Base-by-base conservation (phyloP, 2,797 vertebrate species). In the Cynodonichthys magdalenae region DNA sequence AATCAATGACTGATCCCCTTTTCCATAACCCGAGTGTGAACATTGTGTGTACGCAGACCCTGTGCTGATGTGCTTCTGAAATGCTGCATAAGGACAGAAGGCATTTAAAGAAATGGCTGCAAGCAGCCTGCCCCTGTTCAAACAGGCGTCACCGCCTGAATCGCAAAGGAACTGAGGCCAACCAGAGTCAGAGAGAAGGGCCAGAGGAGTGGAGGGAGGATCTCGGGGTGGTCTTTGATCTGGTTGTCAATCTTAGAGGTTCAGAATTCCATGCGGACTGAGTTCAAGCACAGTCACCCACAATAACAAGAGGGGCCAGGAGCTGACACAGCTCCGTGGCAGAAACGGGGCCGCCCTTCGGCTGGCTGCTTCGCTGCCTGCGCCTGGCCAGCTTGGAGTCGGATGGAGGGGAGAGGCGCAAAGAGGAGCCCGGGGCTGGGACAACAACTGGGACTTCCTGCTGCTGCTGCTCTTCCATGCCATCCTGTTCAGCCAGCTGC, bases 361-460 rank as follows among this genome's bases (percentile, higher is more conserved):
- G 94, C 79, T 95, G 90, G 92, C 94, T 95, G 87, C 82, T 87
- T 66, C 91, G 93, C 92, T 97, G 95, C 75, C 97, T 92, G 71
- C 96, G 94, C 80, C 93, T 90, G 67, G 96, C 97, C 91, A 99
- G 90, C 89, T 95, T 94, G 55, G 97, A 98, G 75, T 95, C 94
- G 4, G 96, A 97, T 41, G 95, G 96, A 0, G 96, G 97, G 6
- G 95, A 97, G 76, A 99, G 96, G 66, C 87, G 95, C 92, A 96
- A 87, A 56, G 95, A 96, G 78, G 95, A 92, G 79, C 95, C 95
- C 81, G 93, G 83, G 77, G 95, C 93, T 19, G 94, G 94, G 51
- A 99, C 92, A 69, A 98, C 92, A 80, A 95, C 90, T 12, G 95
- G 95, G 62, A 83, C 89, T 66, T 91, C 92, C 77, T 91, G 91